phyloP scores from a whole-genome alignment of 2,113 vertebrate genomes.

The Microtus ochrogaster region DNA sequence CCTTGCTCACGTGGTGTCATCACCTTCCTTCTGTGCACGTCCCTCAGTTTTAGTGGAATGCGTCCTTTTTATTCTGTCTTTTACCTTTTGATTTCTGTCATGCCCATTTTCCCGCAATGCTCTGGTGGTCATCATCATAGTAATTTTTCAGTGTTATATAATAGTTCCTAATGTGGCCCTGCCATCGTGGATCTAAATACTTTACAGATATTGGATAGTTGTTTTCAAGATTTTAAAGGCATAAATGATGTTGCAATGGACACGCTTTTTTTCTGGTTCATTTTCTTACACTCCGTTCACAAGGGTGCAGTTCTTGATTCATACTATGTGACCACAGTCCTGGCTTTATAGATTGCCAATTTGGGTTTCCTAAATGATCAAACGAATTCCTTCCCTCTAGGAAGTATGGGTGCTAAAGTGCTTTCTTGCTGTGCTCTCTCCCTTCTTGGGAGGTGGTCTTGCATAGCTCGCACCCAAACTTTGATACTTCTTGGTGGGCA shows the following conservation, averaged over 20 bases:
- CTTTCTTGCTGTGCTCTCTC: not conserved
- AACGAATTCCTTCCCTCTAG: slow-evolving; percentile 45
- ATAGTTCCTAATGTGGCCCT: not conserved
- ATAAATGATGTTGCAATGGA: slow-evolving; percentile 52
- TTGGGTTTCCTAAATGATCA: slow-evolving; percentile 11
- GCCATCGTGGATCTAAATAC: slow-evolving; percentile 20
- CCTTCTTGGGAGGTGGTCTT: not conserved
- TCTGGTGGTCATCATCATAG: not conserved
- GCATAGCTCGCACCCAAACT: not conserved
- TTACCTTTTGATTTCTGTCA: not conserved
- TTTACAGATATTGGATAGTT: slow-evolving; percentile 58
- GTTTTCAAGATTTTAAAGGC: not conserved
- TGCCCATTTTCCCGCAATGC: not conserved
- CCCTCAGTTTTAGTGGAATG: not conserved
- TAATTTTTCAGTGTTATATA: slow-evolving; percentile 47
- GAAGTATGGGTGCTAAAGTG: not conserved
- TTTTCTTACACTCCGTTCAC: slow-evolving; percentile 52
- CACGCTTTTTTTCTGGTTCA: slow-evolving; percentile 41
- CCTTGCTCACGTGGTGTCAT: not conserved
- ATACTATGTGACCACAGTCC: slow-evolving; percentile 1
- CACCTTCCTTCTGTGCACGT: not conserved
- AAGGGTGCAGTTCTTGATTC: slow-evolving; percentile 53
- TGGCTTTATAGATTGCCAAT: slow-evolving; percentile 42
- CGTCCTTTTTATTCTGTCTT: not conserved
- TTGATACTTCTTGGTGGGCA: not conserved